Evolutionary conservation across 1,140 invertebrate genomes (phyloP), one percentile per base, ranked within the genome.

Genomic region (Euwallacea fornicatus): DNA sequence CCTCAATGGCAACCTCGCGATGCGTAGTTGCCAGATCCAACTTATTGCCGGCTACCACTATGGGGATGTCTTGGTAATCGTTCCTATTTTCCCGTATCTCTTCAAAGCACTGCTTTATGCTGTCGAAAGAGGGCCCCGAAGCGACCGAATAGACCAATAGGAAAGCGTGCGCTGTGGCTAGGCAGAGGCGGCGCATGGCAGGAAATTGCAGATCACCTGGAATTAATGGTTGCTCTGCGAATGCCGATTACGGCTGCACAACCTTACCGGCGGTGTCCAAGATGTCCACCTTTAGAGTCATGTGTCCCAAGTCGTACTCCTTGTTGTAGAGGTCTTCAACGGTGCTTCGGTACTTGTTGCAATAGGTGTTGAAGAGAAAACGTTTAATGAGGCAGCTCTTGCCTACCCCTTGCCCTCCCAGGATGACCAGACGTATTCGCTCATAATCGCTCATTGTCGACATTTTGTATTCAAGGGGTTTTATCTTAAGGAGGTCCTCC

Each of bases 101-200:
- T 78, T 93, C 90, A 80, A 95, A 93, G 76, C 92, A 91, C 75
- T 89, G 86, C 79, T 93, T 93, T 53, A 94, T 86, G 73, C 88
- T 88, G 64, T 88, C 86, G 78, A 94, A 92, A n/a, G 91, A 93
- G 42, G 87, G 83, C 67, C 84, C 82, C 55, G 89, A 90, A 15
- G 92, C 93, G n/a, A 93, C 88, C 10, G 92, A 89, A 80, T 96
- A 97, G 8, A 96, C 94, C 13, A 97, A 85, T 46, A 96, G 87
- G 79, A 97, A 97, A 7, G 93, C 95, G 81, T 94, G 90, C 6
- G 93, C 94, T 4, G 92, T 95, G 0, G 94, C 91, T 76, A 97
- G 95, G 74, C 91, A 94, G 33, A 97, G 83, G 58, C 93, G 84
- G 70, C 90, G 83, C 93, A 95, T 95, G 41, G 93, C 93, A 13